Evolutionary conservation across 1,140 invertebrate species (phyloP).

Genomic region (Trichonephila clavata): DNA sequence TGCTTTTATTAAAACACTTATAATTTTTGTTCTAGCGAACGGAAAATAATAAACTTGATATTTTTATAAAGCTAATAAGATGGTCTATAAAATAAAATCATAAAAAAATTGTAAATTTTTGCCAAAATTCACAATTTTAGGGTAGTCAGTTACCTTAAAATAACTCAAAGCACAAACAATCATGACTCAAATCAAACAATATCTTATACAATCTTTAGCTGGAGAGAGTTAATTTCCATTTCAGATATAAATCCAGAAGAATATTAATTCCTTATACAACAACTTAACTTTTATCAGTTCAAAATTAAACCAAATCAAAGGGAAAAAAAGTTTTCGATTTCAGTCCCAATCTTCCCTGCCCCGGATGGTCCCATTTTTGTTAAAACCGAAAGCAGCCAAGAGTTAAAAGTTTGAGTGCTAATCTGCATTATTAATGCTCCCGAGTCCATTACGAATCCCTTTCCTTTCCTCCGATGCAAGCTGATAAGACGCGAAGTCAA

Average conservation of each 20-base stretch:
- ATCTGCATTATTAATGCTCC: constrained; percentile 49
- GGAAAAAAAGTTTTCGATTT: not conserved
- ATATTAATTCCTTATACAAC: not conserved
- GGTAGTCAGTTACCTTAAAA: too few relatives aligned
- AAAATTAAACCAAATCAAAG: not conserved
- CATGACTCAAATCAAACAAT: too few relatives aligned
- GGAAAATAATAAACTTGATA: too few relatives aligned
- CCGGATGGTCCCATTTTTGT: not conserved
- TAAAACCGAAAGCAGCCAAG: not conserved
- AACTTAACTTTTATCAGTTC: not conserved
- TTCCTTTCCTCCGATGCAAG: constrained; percentile 13
- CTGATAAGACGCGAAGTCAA: not conserved
- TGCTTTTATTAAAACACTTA: too few relatives aligned
- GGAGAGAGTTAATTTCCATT: not conserved
- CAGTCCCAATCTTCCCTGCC: not conserved
- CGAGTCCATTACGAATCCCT: constrained; percentile 22
- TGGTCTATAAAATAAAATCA: too few relatives aligned
- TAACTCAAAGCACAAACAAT: too few relatives aligned
- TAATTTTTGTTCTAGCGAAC: too few relatives aligned
- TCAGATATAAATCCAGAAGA: not conserved
- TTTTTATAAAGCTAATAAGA: too few relatives aligned
- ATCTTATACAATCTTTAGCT: too few relatives aligned
- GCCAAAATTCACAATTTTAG: too few relatives aligned
- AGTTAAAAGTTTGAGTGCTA: constrained; percentile 30
- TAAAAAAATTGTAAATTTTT: too few relatives aligned